phyloP scores from a whole-genome alignment of 2,888 invertebrate genomes.

The Shargacucullia verbasci region DNA sequence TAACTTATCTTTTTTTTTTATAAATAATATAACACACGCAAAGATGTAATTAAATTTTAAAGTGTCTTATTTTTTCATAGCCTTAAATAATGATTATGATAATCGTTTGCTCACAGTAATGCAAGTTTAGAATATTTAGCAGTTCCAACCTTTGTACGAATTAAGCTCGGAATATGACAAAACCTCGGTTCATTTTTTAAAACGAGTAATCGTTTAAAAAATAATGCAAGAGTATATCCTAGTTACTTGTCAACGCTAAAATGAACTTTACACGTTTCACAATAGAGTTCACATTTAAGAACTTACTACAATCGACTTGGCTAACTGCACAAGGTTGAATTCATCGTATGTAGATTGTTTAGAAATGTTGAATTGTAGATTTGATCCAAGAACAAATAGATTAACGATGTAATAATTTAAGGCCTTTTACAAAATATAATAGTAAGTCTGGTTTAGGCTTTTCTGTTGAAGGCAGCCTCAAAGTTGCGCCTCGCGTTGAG shows the following conservation, averaged over 20 bases:
- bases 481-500: slow-evolving; percentile 7
- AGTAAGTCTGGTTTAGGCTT: slow-evolving; percentile 20
- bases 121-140: slow-evolving; percentile 4
- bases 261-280: neutral
- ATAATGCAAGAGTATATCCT: neutral
- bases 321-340: slow-evolving; percentile 5
- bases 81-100: slow-evolving; percentile 18
- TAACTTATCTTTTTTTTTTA: slow-evolving; percentile 68
- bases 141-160: slow-evolving; percentile 1
- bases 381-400: slow-evolving; percentile 41
- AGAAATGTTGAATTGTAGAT: slow-evolving; percentile 33
- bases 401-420: slow-evolving; percentile 17
- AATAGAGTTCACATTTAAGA: neutral
- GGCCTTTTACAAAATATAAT: slow-evolving; percentile 30
- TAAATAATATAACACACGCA: slow-evolving; percentile 53
- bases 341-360: slow-evolving; percentile 26
- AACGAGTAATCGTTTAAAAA: too few species aligned
- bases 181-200: too few species aligned
- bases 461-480: slow-evolving; percentile 20
- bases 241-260: slow-evolving; percentile 2
- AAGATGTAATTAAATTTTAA: slow-evolving; percentile 35
- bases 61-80: slow-evolving; percentile 44
- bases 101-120: slow-evolving; percentile 23
- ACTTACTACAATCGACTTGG: slow-evolving; percentile 1
- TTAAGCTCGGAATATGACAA: too few species aligned